phyloP scores from a whole-genome alignment of 2,113 vertebrate species.

The Gallinago media region DNA sequence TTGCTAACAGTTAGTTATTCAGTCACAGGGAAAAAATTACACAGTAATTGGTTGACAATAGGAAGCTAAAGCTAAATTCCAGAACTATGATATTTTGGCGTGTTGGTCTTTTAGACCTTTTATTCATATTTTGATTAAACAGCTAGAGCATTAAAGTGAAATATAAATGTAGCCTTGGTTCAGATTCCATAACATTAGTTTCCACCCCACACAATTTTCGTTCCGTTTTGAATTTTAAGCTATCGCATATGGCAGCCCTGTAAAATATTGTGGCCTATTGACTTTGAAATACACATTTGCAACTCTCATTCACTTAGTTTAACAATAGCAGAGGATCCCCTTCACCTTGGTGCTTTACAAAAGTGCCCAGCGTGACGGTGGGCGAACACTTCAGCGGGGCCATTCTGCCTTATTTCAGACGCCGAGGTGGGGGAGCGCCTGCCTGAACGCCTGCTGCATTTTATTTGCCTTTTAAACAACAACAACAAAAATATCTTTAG shows the following conservation, averaged over 20 bases:
- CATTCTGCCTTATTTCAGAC: not conserved
- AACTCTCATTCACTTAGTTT: slow-evolving; percentile 39
- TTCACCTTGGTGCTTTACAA: slow-evolving; percentile 15
- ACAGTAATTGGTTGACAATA: slow-evolving; percentile 99
- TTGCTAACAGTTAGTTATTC: slow-evolving; percentile 99
- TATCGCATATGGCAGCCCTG: slow-evolving; percentile 40
- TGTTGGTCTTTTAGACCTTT: slow-evolving; percentile 86
- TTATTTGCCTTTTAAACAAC: not conserved
- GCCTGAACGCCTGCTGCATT: not conserved
- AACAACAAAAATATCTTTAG: not conserved
- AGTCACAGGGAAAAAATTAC: slow-evolving; percentile 97
- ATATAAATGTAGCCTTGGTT: slow-evolving; percentile 77
- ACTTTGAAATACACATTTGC: slow-evolving; percentile 71
- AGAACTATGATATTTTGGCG: slow-evolving; percentile 89
- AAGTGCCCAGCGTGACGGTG: not conserved
- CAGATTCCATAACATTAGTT: slow-evolving; percentile 75
- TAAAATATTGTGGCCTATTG: slow-evolving; percentile 62
- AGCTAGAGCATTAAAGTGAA: slow-evolving; percentile 95
- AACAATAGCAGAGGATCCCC: slow-evolving; percentile 36
- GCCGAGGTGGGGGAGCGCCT: not conserved
- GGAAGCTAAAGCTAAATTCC: slow-evolving; percentile 92
- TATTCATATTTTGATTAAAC: slow-evolving; percentile 94
- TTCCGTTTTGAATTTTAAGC: slow-evolving; percentile 67
- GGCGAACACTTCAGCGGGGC: not conserved
- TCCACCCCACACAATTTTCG: slow-evolving; percentile 61